Evolutionary conservation across 1,140 invertebrate species (phyloP), one percentile per base, ranked within the genome.

Genomic region (Popillia japonica): DNA sequence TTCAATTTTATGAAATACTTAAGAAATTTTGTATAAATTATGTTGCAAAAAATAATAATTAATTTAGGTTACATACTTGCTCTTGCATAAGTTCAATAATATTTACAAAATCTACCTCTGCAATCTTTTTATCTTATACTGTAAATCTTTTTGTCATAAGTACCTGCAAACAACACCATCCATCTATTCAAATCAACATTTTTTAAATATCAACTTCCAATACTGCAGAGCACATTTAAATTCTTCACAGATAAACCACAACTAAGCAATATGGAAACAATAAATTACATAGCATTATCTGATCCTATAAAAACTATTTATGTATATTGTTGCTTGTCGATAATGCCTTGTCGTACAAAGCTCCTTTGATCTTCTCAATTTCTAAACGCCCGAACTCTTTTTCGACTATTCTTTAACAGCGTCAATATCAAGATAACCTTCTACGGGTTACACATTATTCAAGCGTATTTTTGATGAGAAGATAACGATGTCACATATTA

Each of bases 231-330:
- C 22, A 23, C 34, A 72, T 34, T 72, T 34, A 72, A 23, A 72
- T 72, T 72, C 22, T 72, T 72, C 23, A 9, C 22, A 0, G 14
- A 72, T 20, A 72, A 55, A 6, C 14, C 48, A 55, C 14, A 14
- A 55, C 3, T 55, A 6, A n/a, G 14, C 6, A 55, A 55, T 14
- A 55, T 55, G 48, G 14, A 55, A 14, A 55, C 48, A 55, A 55
- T 55, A 55, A 55, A 55, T 55, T 55, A 14, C 14, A 14, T 55
- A 0, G 48, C 48, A 14, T 17, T 55, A 55, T 55, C 48, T n/a
- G 48, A 55, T 55, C 48, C 14, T 55, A 55, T 55, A 55, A 55
- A 55, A 55, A 55, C 17, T 55, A 55, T 55, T 55, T 55, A 55
- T 55, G 14, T 17, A 6, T 55, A 55, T 55, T 55, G 14, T 55